Base-by-base conservation (phyloP, 2,888 invertebrate genomes). In the Harpagoxenus sublaevis region DNA sequence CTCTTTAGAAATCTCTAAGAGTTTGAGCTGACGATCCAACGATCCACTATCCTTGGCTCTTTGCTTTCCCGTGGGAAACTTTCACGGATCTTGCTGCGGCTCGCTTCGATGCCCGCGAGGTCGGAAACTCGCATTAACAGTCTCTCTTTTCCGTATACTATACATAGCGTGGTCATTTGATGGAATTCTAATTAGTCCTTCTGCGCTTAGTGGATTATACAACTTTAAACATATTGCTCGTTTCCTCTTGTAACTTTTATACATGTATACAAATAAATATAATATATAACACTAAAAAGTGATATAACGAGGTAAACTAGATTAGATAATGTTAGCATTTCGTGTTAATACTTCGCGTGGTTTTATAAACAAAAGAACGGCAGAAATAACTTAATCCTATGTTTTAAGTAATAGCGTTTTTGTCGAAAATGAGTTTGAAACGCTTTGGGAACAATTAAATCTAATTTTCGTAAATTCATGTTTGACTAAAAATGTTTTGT, bases 31-130 rank as follows among this genome's bases (percentile, higher is more conserved):
- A 57, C 57, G 71, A 70, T 68, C 55, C 28, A n/a, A 28, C 68
- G 57, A 70, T 55, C 35, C 35, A 35, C 35, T 35, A 60, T 60
- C 15, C 73, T 57, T 60, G 57, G 23, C 57, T 71, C 79, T 55
- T 68, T 23, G 60, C 51, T 71, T 73, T 81, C 73, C 60, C 79
- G 71, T 79, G 79, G 71, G 79, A 81, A 81, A 81, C 73, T 77
- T 53, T 39, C 23, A 48, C 48, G 35, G 57, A 48, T 57, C 39
- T 71, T 35, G 60, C 48, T 15, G 18, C 39, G 23, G 51, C 28
- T 77, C 51, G 28, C 45, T 51, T 48, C 71, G 23, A 60, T 71
- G 57, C 18, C 42, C 55, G 70, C 42, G 31, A 70, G 78, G 42
- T 70, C 55, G 31, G 53, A 78, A 70, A 78, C 71, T 78, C 55